Percentiles rank a stretch among this genome's conserved stretches.
These are phyloP conservation scores for Polydrusus pterygomalis DNA, from an alignment of 2,888 invertebrate genomes.

Conservation along the genomic window DNA sequence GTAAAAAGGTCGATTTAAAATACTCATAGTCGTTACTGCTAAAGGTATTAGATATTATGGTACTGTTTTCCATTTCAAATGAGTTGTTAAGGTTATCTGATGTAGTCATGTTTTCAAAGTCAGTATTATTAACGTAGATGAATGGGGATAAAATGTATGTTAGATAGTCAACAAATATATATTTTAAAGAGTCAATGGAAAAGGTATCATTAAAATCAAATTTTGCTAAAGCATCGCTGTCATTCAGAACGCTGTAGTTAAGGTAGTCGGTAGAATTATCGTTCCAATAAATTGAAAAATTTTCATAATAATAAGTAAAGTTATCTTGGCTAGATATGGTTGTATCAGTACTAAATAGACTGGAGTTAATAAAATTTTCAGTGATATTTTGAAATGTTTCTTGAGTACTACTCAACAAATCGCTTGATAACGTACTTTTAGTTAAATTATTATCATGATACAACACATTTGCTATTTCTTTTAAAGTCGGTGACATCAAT, in stretches of 20 bases:
- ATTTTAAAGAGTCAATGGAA: conserved; percentile 54
- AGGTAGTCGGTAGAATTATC: neutral
- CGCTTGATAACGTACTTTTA: neutral
- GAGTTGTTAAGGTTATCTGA: conserved; percentile 40
- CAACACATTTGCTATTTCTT: conserved; percentile 25
- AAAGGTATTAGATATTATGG: conserved; percentile 41
- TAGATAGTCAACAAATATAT: conserved; percentile 59
- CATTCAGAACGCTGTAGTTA: conserved; percentile 33
- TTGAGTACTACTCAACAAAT: neutral
- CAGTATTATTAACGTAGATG: conserved; percentile 7
- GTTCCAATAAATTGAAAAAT: conserved; percentile 21
- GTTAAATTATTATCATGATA: conserved; percentile 15
- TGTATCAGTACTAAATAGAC: neutral
- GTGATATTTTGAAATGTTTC: neutral
- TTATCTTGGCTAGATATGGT: conserved; percentile 4
- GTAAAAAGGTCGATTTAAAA: conserved; percentile 55
- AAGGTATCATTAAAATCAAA: conserved; percentile 10
- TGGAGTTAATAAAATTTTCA: neutral
- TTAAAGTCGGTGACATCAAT: conserved; percentile 55
- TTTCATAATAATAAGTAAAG: conserved; percentile 25
- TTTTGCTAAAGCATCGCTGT: neutral
- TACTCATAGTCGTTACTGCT: conserved; percentile 48
- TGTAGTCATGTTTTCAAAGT: conserved; percentile 21
- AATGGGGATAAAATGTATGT: conserved; percentile 56
- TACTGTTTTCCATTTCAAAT: conserved; percentile 36